These are phyloP conservation scores for Heloderma charlesbogerti DNA, from an alignment of 2,113 vertebrate genomes.

Conservation along the genomic window DNA sequence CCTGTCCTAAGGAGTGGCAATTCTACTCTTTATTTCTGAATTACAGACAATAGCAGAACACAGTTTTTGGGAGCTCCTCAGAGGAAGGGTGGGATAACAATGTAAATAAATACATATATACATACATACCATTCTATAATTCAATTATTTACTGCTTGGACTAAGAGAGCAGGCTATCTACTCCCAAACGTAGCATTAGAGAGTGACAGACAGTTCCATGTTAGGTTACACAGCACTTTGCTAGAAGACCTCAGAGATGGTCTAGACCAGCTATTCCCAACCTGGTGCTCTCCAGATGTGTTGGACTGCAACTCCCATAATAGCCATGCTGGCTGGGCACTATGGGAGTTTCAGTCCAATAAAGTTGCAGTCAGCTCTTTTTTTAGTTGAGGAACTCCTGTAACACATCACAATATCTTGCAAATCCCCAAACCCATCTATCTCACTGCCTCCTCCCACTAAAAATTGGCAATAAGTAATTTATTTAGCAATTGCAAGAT, in stretches of 20 bases:
- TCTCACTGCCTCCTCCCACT: background rate
- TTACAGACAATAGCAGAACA: background rate
- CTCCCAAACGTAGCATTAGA: background rate
- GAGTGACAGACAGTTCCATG: background rate
- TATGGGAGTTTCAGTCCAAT: no score
- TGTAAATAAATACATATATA: background rate
- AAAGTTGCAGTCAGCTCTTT: background rate
- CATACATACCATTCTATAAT: background rate
- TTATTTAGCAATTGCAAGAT: background rate
- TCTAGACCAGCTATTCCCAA: background rate
- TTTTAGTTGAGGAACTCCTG: background rate
- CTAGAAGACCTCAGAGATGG: background rate
- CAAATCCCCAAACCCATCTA: background rate
- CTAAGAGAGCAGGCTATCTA: background rate
- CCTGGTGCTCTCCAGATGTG: no score
- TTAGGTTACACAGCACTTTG: background rate
- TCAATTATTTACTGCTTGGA: background rate
- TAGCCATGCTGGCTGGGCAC: no score
- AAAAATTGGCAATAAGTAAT: background rate
- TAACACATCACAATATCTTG: background rate
- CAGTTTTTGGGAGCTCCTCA: background rate
- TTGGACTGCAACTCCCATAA: no score
- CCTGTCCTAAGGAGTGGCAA: background rate
- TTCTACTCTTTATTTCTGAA: background rate
- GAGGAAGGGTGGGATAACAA: background rate